phyloP scores from a whole-genome alignment of 2,113 vertebrate species.

The Elanoides forficatus region DNA sequence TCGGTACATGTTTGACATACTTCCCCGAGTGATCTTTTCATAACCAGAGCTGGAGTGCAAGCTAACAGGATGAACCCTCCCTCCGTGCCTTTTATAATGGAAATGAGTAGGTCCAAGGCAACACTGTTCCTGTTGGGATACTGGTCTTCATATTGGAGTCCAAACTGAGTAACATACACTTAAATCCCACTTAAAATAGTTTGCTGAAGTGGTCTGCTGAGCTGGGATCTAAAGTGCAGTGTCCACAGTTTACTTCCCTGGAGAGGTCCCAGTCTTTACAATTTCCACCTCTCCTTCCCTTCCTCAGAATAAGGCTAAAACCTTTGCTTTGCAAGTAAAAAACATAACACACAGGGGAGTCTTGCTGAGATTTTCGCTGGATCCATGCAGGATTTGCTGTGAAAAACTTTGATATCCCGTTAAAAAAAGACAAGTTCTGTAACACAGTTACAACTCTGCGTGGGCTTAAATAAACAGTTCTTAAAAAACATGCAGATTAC shows the following conservation, averaged over 20 bases:
- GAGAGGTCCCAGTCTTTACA: background rate
- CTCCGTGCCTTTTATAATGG: background rate
- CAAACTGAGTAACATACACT: background rate
- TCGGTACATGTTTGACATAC: rapidly evolving
- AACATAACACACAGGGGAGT: background rate
- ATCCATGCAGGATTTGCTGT: background rate
- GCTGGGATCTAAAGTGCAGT: background rate
- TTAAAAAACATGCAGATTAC: background rate
- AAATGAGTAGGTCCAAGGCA: background rate
- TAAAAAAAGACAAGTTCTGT: background rate
- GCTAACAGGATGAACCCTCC: background rate
- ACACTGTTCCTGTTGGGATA: background rate
- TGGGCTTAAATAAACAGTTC: background rate
- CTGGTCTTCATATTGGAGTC: background rate
- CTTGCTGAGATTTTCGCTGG: background rate
- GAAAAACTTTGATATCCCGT: background rate
- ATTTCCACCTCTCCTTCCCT: background rate
- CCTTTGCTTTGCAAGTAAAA: background rate
- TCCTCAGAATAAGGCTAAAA: background rate
- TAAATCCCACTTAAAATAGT: background rate
- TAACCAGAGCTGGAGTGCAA: background rate
- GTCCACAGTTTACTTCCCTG: background rate
- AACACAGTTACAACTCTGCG: background rate
- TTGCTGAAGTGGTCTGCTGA: background rate
- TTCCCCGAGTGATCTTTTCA: background rate